These are phyloP conservation scores for Cydia pomonella DNA, from an alignment of 1,140 invertebrate genomes.

Conservation along the genomic window DNA sequence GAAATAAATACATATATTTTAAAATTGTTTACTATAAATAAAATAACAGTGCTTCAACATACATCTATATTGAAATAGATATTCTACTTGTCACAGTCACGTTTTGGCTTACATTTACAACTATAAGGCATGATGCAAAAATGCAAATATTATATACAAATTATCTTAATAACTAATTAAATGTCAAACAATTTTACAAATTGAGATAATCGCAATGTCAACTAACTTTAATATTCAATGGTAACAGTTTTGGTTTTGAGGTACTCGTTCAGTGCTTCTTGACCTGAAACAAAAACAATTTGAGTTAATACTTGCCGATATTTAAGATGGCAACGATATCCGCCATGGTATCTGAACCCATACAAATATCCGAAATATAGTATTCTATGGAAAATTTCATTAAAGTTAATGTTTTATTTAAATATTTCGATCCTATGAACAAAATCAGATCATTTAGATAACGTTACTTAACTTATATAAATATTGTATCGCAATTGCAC, in stretches of 20 bases:
- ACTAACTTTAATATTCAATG: slow-evolving; percentile 89
- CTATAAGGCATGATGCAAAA: neutral
- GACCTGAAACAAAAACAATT: slow-evolving; percentile 81
- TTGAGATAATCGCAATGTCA: neutral
- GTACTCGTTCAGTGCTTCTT: slow-evolving; percentile 97
- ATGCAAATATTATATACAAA: slow-evolving; percentile 18
- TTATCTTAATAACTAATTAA: neutral
- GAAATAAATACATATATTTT: no score
- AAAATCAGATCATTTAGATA: no score
- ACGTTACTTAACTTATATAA: no score
- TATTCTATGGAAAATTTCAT: no score
- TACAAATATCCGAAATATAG: no score
- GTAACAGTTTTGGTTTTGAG: slow-evolving; percentile 97
- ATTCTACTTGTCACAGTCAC: neutral
- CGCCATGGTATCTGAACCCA: no score
- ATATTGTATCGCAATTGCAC: no score
- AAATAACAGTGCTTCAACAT: neutral
- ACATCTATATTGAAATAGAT: neutral
- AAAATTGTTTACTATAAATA: neutral
- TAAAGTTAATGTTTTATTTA: no score
- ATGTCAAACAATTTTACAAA: neutral
- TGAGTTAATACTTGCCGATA: slow-evolving; percentile 20
- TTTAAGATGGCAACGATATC: neutral
- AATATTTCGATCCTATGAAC: no score
- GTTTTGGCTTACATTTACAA: neutral